Conservation (phyloP, 2,797 vertebrate genomes). For the Danio kyathit region DNA sequence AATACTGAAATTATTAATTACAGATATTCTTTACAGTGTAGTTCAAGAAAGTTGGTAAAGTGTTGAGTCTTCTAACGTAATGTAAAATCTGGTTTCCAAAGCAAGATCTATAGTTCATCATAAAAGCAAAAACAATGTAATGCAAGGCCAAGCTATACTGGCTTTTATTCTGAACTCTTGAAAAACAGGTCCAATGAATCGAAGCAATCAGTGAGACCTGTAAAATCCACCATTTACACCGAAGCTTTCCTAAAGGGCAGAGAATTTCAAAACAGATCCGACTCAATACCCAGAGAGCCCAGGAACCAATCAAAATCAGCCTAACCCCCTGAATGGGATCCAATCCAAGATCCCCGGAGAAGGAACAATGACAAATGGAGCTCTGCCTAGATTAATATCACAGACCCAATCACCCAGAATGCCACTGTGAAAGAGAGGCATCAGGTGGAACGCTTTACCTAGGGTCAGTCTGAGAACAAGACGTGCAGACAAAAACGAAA, state of each 20-base stretch:
- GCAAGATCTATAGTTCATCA: background rate
- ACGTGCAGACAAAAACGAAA: background rate
- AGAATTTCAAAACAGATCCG: constrained; percentile 11
- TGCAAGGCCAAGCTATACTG: background rate
- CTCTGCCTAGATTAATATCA: constrained; percentile 52
- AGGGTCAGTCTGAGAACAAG: constrained; percentile 30
- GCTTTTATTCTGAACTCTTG: constrained; percentile 12
- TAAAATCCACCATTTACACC: constrained; percentile 38
- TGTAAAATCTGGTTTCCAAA: background rate
- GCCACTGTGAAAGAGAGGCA: constrained; percentile 13
- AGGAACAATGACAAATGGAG: constrained; percentile 44
- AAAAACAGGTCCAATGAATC: constrained; percentile 22
- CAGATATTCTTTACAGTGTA: no score
- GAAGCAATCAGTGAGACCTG: constrained; percentile 29
- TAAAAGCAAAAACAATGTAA: background rate
- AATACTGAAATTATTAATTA: no score
- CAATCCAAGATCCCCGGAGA: constrained; percentile 28
- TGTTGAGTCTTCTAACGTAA: background rate
- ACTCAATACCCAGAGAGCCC: background rate
- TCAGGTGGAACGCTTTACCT: constrained; percentile 33
- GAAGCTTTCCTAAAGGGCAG: constrained; percentile 35
- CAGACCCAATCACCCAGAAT: constrained; percentile 37
- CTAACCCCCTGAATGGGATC: constrained; percentile 39
- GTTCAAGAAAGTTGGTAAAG: background rate
- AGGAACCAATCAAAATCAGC: constrained; percentile 41